phyloP scores from a whole-genome alignment of 64 coral and sea anemone species.

The Montipora efflorescens region DNA sequence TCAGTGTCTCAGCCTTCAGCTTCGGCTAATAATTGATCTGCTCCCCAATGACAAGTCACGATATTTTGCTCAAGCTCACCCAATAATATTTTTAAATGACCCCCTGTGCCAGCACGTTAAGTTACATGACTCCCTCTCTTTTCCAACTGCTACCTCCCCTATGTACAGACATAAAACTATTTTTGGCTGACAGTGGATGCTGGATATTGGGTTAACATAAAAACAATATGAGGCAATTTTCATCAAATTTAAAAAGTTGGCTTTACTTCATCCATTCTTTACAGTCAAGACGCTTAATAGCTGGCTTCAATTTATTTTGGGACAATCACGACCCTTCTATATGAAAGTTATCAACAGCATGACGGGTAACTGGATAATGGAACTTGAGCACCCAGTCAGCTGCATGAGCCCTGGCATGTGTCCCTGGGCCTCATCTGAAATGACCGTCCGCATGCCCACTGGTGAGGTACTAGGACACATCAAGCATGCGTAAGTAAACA shows the following conservation, averaged over 20 bases:
- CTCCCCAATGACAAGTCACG: too few relatives aligned
- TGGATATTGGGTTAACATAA: too few relatives aligned
- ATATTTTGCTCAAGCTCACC: too few relatives aligned
- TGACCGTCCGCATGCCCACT: constrained; percentile 65
- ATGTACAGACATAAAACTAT: too few relatives aligned
- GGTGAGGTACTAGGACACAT: constrained; percentile 69
- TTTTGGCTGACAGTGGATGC: too few relatives aligned
- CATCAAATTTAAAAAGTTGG: neutral
- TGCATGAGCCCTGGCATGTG: constrained; percentile 32
- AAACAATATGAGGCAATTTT: too few relatives aligned
- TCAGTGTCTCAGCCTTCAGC: too few relatives aligned
- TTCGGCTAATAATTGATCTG: too few relatives aligned
- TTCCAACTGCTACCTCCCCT: too few relatives aligned
- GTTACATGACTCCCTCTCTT: too few relatives aligned
- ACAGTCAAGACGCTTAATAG: constrained; percentile 41
- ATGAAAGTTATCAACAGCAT: constrained; percentile 64
- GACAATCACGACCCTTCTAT: constrained; percentile 34
- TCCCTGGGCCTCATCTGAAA: constrained; percentile 39
- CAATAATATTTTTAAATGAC: too few relatives aligned
- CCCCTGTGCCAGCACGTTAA: too few relatives aligned
- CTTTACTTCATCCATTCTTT: neutral
- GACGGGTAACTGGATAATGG: constrained; percentile 55
- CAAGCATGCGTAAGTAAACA: constrained; percentile 35
- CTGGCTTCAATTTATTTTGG: constrained; percentile 14
- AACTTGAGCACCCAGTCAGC: constrained; percentile 59